A percentile compares a stretch with the other conserved stretches of the same genome.
These are phyloP conservation scores for Ariolimax columbianus DNA, from an alignment of 2,888 invertebrate species.

Conservation along the genomic window DNA sequence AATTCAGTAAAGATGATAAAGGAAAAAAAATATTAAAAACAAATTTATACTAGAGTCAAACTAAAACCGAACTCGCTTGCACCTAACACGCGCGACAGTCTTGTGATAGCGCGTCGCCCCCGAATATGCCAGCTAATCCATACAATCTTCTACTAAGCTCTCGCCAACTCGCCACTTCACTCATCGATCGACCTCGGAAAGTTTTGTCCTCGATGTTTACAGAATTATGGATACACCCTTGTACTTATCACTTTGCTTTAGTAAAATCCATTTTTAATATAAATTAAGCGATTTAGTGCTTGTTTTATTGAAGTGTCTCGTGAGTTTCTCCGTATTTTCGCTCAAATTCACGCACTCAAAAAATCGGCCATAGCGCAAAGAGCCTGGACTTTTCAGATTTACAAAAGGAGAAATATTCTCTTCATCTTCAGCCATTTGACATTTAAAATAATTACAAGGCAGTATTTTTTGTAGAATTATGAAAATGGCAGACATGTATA, in stretches of 20 bases:
- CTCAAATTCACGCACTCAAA: background rate
- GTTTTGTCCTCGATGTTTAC: background rate
- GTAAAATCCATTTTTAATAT: background rate
- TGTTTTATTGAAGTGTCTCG: background rate
- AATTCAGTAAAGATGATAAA: no score
- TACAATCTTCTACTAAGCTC: background rate
- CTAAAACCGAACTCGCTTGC: no score
- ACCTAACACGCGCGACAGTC: background rate
- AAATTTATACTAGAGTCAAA: no score
- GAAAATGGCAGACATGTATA: no score
- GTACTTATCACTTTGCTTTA: background rate
- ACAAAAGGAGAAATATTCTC: background rate
- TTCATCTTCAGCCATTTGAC: background rate
- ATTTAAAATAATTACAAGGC: background rate
- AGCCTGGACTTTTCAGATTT: background rate
- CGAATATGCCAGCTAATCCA: background rate
- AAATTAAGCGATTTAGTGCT: background rate
- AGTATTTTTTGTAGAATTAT: background rate
- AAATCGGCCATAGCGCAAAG: background rate
- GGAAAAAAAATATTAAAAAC: no score
- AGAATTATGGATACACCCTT: conserved; percentile 5
- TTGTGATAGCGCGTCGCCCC: conserved; percentile 1
- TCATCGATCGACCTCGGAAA: background rate
- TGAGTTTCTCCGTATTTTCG: background rate
- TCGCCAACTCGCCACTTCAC: background rate